A percentile compares a stretch with the other conserved stretches of the same genome.
Conservation (phyloP, 2,797 vertebrate species). For the Catharus ustulatus region DNA sequence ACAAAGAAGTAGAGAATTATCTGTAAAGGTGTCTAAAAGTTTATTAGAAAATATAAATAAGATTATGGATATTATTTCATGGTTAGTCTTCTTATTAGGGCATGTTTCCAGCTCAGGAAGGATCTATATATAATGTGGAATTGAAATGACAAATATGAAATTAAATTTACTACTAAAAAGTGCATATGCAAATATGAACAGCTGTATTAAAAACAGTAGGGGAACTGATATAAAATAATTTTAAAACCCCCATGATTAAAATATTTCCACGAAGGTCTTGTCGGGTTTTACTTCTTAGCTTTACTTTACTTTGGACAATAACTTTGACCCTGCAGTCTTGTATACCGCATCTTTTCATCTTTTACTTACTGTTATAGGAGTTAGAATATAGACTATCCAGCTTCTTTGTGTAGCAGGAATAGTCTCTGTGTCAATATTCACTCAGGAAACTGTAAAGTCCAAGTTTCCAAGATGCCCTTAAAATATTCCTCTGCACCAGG, state of each 20-base stretch:
- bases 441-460: not conserved
- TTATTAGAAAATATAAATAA: not conserved
- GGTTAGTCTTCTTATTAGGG: not conserved
- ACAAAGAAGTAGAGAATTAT: not conserved
- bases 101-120: not conserved
- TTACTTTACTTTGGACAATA: not conserved
- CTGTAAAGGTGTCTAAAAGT: not conserved
- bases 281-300: not conserved
- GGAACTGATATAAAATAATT: not conserved
- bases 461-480: not conserved
- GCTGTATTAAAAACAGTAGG: not conserved
- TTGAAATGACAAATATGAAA: conserved; percentile 16
- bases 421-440: not conserved
- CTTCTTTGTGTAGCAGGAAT: not conserved
- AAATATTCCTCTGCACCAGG: not conserved
- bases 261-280: not conserved
- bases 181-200: not conserved
- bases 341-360: not conserved
- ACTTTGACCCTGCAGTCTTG: not conserved
- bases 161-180: conserved; percentile 10
- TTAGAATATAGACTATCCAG: not conserved
- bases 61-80: not conserved
- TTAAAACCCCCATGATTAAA: accelerated
- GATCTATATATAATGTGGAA: not conserved
- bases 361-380: not conserved